Conservation (phyloP, 35 echinoderm and acorn worm species). For the Ophiothrix spiculata region DNA sequence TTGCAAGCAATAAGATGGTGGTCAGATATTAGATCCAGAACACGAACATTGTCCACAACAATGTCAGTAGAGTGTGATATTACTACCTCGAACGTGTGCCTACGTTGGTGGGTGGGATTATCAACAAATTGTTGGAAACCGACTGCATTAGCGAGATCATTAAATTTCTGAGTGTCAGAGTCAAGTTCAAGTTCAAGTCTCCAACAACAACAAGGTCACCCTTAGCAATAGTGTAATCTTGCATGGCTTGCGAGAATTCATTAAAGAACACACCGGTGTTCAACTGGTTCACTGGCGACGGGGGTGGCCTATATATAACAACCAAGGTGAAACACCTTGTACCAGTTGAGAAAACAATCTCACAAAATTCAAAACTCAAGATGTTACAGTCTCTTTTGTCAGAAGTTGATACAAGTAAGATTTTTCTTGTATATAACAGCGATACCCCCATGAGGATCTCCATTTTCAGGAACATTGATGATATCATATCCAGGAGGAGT, state of each 20-base stretch:
- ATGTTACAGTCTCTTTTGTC: not conserved
- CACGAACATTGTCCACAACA: not conserved
- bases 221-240: slow-evolving; percentile 31
- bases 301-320: slow-evolving; percentile 34
- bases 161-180: slow-evolving; percentile 16
- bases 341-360: slow-evolving; percentile 35
- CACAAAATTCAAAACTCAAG: not conserved
- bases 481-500: slow-evolving; percentile 25
- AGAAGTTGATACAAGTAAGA: slow-evolving; percentile 8
- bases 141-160: not conserved
- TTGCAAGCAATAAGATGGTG: slow-evolving; percentile 16
- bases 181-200: slow-evolving; percentile 33
- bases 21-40: slow-evolving; percentile 23
- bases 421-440: slow-evolving; percentile 12
- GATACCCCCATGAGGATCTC: slow-evolving; percentile 10
- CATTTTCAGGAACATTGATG: not conserved
- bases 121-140: not conserved
- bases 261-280: slow-evolving; percentile 22
- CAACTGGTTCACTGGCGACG: slow-evolving; percentile 31
- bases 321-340: slow-evolving; percentile 33
- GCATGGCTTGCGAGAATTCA: slow-evolving; percentile 23
- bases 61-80: not conserved
- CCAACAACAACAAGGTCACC: slow-evolving; percentile 50
- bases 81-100: not conserved
- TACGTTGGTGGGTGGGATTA: not conserved